These are phyloP conservation scores for Linurgus olivaceus DNA, from an alignment of 2,797 vertebrate genomes.

Conservation along the genomic window DNA sequence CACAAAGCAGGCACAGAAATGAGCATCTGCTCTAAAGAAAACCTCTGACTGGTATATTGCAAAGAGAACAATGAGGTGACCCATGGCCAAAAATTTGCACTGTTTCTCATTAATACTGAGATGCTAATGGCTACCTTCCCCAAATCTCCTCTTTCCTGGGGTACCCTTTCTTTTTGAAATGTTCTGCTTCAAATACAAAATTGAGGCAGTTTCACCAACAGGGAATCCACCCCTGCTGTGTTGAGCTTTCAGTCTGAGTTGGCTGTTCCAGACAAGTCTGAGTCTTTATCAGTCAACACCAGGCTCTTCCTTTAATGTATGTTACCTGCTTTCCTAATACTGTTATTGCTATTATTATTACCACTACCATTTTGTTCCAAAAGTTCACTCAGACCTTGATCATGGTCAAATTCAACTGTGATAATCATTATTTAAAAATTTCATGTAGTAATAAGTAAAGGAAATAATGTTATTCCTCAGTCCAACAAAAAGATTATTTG, in stretches of 20 bases:
- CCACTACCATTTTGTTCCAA: not conserved
- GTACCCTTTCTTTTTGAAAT: slow-evolving; percentile 12
- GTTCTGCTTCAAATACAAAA: slow-evolving; percentile 8
- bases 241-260: slow-evolving; percentile 12
- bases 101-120: not conserved
- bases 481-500: not conserved
- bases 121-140: slow-evolving; percentile 1
- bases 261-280: not conserved
- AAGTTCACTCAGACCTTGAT: not conserved
- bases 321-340: not conserved
- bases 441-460: not conserved
- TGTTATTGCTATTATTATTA: not conserved
- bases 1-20: not conserved
- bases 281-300: slow-evolving; percentile 19
- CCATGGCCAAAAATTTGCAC: not conserved
- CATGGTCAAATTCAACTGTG: not conserved
- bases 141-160: not conserved
- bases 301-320: slow-evolving; percentile 18
- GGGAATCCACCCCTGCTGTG: not conserved
- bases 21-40: slow-evolving; percentile 3
- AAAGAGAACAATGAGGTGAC: not conserved
- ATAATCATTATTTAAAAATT: not conserved
- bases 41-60: not conserved
- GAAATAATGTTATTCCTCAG: not conserved
- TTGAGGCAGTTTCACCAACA: not conserved